These are phyloP conservation scores for Silvanus unidentatus DNA, from an alignment of 2,888 invertebrate genomes.

Conservation along the genomic window DNA sequence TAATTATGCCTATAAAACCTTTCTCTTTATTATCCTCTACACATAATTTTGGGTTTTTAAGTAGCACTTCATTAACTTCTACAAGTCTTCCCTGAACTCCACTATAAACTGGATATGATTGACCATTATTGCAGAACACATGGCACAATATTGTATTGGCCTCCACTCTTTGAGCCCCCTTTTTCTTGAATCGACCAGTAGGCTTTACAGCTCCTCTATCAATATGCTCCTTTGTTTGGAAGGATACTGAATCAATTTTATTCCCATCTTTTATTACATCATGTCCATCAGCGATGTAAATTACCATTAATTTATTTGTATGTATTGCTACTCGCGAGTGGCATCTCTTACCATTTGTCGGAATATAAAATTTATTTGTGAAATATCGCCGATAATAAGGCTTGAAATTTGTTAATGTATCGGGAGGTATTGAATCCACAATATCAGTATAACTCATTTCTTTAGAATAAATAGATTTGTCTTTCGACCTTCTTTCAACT, in stretches of 20 bases:
- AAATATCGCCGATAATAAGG: neutral
- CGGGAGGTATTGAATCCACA: too few species aligned
- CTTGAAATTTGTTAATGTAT: neutral
- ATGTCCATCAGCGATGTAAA: neutral
- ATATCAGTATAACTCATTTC: too few species aligned
- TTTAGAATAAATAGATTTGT: too few species aligned
- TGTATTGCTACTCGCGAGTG: neutral
- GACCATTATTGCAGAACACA: neutral
- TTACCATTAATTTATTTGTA: neutral
- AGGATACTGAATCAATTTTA: neutral
- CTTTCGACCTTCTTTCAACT: too few species aligned
- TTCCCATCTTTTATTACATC: neutral
- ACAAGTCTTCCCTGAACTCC: neutral
- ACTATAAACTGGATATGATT: neutral
- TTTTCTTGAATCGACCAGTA: neutral
- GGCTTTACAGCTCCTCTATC: neutral
- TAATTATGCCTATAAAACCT: too few species aligned
- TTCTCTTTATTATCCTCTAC: too few species aligned
- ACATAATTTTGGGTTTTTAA: too few species aligned
- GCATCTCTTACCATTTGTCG: neutral
- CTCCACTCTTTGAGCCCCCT: constrained; percentile 1
- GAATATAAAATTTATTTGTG: neutral
- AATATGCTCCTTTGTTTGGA: neutral
- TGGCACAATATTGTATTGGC: neutral
- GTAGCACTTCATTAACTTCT: neutral